A percentile compares a stretch with the other conserved stretches of the same genome.
Conservation (phyloP, 2,113 vertebrate species). For the Myocastor coypus region DNA sequence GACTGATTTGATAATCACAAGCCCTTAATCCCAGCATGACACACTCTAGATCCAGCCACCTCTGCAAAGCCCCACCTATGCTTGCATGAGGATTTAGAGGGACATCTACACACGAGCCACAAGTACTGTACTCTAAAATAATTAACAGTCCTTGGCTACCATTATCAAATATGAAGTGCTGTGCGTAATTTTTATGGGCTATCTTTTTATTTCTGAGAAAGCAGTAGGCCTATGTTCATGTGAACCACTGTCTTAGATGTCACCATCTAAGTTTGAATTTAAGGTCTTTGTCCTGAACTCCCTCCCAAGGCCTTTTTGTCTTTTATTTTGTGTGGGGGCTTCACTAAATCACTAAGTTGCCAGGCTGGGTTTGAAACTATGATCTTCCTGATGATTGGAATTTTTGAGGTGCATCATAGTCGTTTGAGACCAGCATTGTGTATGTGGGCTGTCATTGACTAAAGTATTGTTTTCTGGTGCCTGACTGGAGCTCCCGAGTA, state of each 20-base stretch:
- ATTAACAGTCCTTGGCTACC: not conserved
- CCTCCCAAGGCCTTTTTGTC: not conserved
- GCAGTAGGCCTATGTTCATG: not conserved
- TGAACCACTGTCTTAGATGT: not conserved
- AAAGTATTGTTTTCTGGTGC: no score
- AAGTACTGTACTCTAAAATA: not conserved
- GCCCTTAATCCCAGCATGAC: not conserved
- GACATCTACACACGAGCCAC: not conserved
- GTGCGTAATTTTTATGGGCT: not conserved
- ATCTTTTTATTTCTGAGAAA: not conserved
- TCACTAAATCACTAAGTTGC: not conserved
- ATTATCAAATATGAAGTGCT: not conserved
- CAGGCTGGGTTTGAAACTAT: not conserved
- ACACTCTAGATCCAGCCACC: not conserved
- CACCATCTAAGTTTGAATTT: not conserved
- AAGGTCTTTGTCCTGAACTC: not conserved
- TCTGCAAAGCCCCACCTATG: not conserved
- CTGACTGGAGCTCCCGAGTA: not conserved
- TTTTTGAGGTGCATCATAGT: not conserved
- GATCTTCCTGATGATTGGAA: not conserved
- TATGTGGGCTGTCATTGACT: not conserved
- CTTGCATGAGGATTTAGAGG: not conserved
- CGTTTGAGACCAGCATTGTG: accelerated
- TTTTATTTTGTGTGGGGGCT: not conserved
- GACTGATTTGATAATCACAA: not conserved